Percentiles rank a stretch among this genome's conserved stretches.
Conservation (phyloP, 2,797 vertebrate species). For the Parotocinclus haroldoi region DNA sequence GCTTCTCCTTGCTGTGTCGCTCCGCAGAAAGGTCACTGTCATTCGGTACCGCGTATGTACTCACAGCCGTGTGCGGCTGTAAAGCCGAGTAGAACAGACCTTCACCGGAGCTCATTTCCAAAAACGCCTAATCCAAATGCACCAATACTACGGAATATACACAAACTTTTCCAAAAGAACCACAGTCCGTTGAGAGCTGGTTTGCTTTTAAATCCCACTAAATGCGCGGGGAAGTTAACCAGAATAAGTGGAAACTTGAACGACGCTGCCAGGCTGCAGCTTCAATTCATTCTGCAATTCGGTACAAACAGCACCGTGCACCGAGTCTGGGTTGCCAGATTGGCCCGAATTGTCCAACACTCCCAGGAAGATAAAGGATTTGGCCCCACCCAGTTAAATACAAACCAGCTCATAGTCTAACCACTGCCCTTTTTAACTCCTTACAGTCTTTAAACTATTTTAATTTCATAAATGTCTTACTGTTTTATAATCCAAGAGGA, state of each 20-base stretch:
- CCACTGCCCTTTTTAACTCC: too few species aligned
- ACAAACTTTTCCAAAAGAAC: too few species aligned
- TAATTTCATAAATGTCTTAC: too few species aligned
- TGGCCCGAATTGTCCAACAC: not conserved
- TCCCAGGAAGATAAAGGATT: not conserved
- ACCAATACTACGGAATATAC: too few species aligned
- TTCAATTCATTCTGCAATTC: not conserved
- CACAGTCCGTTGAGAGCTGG: not conserved
- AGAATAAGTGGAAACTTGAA: not conserved
- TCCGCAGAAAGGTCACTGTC: slow-evolving; percentile 72
- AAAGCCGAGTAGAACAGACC: slow-evolving; percentile 83
- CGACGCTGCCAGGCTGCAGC: not conserved
- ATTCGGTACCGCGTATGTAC: slow-evolving; percentile 82
- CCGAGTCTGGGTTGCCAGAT: slow-evolving; percentile 15
- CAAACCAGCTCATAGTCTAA: not conserved
- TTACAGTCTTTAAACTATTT: too few species aligned
- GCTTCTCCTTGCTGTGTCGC: slow-evolving; percentile 66
- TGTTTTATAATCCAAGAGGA: too few species aligned
- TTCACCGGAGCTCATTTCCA: slow-evolving; percentile 60
- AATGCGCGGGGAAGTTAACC: too few species aligned
- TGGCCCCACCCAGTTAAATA: not conserved
- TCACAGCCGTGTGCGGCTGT: slow-evolving; percentile 83
- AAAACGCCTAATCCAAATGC: not conserved
- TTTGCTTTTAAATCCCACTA: not conserved
- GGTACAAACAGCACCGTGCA: not conserved